These are phyloP conservation scores for Cryptosula pallasiana DNA, from an alignment of 2,888 invertebrate species.

Conservation along the genomic window DNA sequence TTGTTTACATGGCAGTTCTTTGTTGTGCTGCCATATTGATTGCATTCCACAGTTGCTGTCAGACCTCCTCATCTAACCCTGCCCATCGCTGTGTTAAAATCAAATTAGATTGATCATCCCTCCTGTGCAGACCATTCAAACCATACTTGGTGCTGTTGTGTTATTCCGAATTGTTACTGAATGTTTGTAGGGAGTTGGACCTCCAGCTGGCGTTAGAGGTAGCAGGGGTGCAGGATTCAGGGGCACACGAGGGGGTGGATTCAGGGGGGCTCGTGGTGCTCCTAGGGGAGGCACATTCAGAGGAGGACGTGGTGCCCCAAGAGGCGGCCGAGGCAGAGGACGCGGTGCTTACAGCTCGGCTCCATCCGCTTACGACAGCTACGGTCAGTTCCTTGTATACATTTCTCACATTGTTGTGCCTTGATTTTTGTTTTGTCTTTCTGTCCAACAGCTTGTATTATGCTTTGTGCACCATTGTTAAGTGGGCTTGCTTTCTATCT, in stretches of 20 bases:
- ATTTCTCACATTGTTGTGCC: neutral
- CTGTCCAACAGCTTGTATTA: no score
- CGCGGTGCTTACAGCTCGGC: slow-evolving; percentile 13
- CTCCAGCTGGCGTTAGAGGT: neutral
- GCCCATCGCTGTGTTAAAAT: no score
- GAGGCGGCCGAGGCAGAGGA: neutral
- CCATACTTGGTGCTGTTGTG: no score
- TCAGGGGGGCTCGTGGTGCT: slow-evolving; percentile 11
- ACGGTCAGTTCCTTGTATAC: neutral
- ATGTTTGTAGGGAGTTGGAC: neutral
- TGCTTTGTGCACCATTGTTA: no score
- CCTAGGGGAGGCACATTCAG: slow-evolving; percentile 7
- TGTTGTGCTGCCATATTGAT: no score
- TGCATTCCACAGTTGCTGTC: no score
- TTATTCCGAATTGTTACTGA: neutral
- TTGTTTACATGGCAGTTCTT: no score
- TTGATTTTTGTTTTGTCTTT: neutral
- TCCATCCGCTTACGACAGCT: slow-evolving; percentile 13
- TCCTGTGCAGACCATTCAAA: no score
- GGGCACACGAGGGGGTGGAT: slow-evolving; percentile 4
- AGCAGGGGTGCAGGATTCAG: neutral
- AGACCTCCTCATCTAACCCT: no score
- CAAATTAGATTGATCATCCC: no score
- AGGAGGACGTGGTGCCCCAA: neutral
- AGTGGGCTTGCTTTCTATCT: no score